Evolutionary conservation across 2,113 vertebrate species (phyloP).

Genomic region (Xiphorhynchus elegans): DNA sequence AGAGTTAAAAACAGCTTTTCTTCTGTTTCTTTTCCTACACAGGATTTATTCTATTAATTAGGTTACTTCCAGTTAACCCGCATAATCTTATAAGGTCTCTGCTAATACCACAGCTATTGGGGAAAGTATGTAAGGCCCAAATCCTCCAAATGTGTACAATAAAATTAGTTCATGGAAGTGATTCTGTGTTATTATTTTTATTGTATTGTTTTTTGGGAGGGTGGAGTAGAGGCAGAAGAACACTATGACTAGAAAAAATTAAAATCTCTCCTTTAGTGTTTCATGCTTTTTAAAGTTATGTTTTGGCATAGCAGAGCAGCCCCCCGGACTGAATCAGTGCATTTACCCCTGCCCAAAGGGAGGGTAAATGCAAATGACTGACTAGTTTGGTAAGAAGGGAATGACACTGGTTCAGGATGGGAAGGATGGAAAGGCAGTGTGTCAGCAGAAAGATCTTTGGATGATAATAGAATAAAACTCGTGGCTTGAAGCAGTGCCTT

Average conservation of each 20-base stretch:
- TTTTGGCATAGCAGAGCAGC: not conserved
- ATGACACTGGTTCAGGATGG: not conserved
- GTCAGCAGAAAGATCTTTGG: conserved; percentile 35
- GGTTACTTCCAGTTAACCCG: conserved; percentile 75
- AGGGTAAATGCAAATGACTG: not conserved
- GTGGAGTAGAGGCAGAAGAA: not conserved
- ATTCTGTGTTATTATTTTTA: not conserved
- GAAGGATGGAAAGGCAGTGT: not conserved
- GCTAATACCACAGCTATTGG: conserved; percentile 59
- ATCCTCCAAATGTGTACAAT: not conserved
- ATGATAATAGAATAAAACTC: not conserved
- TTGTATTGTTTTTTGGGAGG: not conserved
- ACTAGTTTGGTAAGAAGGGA: not conserved
- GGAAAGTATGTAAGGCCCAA: conserved; percentile 55
- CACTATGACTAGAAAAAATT: not conserved
- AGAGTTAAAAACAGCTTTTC: conserved; percentile 69
- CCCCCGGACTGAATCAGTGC: not conserved
- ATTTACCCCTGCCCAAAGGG: not conserved
- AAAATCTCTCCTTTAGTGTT: not conserved
- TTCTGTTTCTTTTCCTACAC: conserved; percentile 73
- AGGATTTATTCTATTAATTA: conserved; percentile 77
- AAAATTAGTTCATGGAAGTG: conserved; percentile 1
- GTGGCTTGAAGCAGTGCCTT: not conserved
- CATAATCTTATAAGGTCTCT: conserved; percentile 68
- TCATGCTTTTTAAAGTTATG: not conserved